A percentile compares a stretch with the other conserved stretches of the same genome.
Conservation (phyloP, 2,797 vertebrate species). For the Hemibagrus guttatus region DNA sequence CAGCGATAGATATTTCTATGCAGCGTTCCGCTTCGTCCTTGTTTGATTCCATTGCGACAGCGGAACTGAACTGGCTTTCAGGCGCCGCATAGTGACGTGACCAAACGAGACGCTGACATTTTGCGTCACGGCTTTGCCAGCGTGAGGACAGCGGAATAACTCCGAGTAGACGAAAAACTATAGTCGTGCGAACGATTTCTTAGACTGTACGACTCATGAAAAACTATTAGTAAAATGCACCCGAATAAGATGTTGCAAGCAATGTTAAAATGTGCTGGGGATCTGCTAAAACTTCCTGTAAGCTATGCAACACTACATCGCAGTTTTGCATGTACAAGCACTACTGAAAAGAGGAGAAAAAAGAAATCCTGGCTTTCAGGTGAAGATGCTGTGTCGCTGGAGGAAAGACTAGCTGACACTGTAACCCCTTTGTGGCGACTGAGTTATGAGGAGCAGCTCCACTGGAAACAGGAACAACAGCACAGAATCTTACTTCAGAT, state of each 20-base stretch:
- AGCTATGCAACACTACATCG: conserved; percentile 44
- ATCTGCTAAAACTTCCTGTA: conserved; percentile 29
- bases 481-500: conserved; percentile 74
- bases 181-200: background rate
- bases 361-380: conserved; percentile 32
- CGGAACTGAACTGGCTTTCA: conserved; percentile 75
- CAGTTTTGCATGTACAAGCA: background rate
- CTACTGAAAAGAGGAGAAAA: conserved; percentile 48
- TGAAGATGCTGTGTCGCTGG: conserved; percentile 63
- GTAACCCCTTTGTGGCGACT: conserved; percentile 85
- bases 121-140: conserved; percentile 47
- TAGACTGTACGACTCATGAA: background rate
- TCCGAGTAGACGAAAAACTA: too few relatives aligned
- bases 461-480: conserved; percentile 80
- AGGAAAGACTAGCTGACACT: conserved; percentile 75
- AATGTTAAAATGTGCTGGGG: conserved; percentile 5
- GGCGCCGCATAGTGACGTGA: conserved; percentile 69
- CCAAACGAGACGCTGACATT: conserved; percentile 22
- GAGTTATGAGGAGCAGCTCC: conserved; percentile 82
- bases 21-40: conserved; percentile 98
- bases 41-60: conserved; percentile 97
- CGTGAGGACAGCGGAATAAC: background rate
- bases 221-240: background rate
- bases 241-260: conserved; percentile 1
- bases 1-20: conserved; percentile 84